A percentile compares a stretch with the other conserved stretches of the same genome.
Conservation (phyloP, 2,113 vertebrate genomes). For the Chaetodon auriga region DNA sequence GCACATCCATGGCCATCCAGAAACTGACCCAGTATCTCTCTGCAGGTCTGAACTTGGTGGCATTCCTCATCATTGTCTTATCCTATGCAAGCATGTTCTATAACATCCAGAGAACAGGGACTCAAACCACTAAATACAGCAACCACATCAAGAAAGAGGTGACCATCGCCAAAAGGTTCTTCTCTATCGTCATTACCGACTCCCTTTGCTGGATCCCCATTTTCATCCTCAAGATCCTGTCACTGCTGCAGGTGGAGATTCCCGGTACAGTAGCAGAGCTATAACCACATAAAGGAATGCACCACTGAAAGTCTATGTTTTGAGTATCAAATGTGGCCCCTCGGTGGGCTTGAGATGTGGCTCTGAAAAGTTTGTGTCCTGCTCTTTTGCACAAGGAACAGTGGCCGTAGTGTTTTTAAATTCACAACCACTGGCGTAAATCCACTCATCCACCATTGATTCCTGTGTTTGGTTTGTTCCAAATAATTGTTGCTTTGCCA, state of each 20-base stretch:
- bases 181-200: slow-evolving; percentile 98
- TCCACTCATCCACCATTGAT: no score
- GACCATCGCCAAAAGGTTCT: slow-evolving; percentile 95
- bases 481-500: neutral
- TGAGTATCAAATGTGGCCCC: neutral
- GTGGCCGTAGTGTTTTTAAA: neutral
- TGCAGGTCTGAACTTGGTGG: slow-evolving; percentile 94
- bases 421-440: neutral
- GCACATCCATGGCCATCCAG: no score
- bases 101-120: slow-evolving; percentile 92
- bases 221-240: slow-evolving; percentile 96
- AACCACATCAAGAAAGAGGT: slow-evolving; percentile 96
- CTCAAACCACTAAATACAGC: slow-evolving; percentile 91
- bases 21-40: slow-evolving; percentile 37
- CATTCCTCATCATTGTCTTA: slow-evolving; percentile 95
- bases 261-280: slow-evolving; percentile 86
- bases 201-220: slow-evolving; percentile 98
- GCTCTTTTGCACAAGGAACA: neutral
- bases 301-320: neutral
- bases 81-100: slow-evolving; percentile 99
- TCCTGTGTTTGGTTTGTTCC: neutral
- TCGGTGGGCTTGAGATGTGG: neutral
- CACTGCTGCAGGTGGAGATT: slow-evolving; percentile 95
- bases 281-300: slow-evolving; percentile 27
- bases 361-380: neutral